Evolutionary conservation across 2,888 invertebrate species (phyloP), one percentile per base, ranked within the genome.

Genomic region (Lobophora halterata): DNA sequence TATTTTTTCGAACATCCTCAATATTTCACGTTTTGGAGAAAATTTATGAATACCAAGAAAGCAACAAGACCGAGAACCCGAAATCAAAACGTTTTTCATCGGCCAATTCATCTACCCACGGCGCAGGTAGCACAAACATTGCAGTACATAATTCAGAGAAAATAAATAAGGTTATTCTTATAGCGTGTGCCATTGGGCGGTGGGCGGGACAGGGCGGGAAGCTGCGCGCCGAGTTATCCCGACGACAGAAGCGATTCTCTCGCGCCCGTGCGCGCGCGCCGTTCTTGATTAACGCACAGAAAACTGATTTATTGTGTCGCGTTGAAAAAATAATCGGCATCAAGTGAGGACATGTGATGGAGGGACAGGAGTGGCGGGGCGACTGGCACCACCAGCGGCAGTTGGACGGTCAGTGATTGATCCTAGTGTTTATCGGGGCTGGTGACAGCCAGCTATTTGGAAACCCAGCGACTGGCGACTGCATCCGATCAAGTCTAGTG

Each of bases 241-340:
- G 50, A 95, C 95, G 61, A 95, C 95, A 50, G 93, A 93, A 49
- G 93, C 93, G 79, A 56, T 86, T 78, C 58, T 60, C 79, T 87
- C 82, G 82, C 86, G 85, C 85, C 75, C 69, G 67, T 68, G 79
- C 79, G 73, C 79, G 79, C 78, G 73, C 78, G 65, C 62, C 46
- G 57, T 48, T 66, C 62, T 64, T 73, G 80, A 81, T 82, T 79
- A 80, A 79, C 77, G 70, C 62, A 66, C 67, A 75, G 73, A 71
- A 79, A 79, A 83, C 80, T 83, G 85, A 86, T 87, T 87, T 86
- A 87, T 86, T 61, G 79, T 68, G 82, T 78, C 82, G 71, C 79
- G 85, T 79, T 85, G 86, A 86, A 85, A 87, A 85, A 85, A 81
- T 80, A 78, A 83, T 82, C 79, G 77, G 62, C 65, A 38, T 54